Evolutionary conservation across 2,113 vertebrate species (phyloP).

Genomic region (Sturnira hondurensis): DNA sequence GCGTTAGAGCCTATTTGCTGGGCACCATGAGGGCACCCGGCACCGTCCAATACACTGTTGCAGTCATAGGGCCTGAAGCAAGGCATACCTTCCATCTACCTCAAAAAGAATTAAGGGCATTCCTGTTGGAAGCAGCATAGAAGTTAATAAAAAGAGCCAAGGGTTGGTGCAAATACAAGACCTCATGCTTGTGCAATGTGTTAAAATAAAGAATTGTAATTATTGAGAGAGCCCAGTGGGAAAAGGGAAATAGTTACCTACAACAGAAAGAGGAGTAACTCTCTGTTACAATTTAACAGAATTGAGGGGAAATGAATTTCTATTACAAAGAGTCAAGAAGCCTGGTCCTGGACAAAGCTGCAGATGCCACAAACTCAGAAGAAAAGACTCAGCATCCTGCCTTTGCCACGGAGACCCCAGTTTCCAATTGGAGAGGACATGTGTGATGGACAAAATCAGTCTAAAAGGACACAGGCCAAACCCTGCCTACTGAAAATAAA

Average conservation of each 20-base stretch:
- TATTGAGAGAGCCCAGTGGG: not conserved
- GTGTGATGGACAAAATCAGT: not conserved
- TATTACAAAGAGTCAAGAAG: not conserved
- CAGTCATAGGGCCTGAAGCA: not conserved
- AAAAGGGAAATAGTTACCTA: constrained; percentile 34
- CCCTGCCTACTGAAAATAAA: not conserved
- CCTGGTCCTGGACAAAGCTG: not conserved
- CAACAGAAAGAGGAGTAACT: constrained; percentile 25
- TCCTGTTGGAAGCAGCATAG: not conserved
- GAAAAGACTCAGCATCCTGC: not conserved
- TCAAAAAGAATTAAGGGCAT: constrained; percentile 27
- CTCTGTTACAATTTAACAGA: not conserved
- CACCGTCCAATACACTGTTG: not conserved
- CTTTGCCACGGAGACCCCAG: not conserved
- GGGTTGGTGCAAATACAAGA: not conserved
- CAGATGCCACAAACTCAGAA: not conserved
- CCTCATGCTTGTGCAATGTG: not conserved
- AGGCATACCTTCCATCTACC: not conserved
- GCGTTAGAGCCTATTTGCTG: not conserved
- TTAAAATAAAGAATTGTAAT: constrained; percentile 49
- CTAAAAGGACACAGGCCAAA: not conserved
- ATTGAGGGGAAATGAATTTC: constrained; percentile 16
- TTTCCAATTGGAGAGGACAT: not conserved
- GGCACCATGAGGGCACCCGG: constrained; percentile 32
- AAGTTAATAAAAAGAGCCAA: constrained; percentile 36